Evolutionary conservation across 2,888 invertebrate genomes (phyloP), one percentile per base, ranked within the genome.

Genomic region (Metopia argyrocephala): DNA sequence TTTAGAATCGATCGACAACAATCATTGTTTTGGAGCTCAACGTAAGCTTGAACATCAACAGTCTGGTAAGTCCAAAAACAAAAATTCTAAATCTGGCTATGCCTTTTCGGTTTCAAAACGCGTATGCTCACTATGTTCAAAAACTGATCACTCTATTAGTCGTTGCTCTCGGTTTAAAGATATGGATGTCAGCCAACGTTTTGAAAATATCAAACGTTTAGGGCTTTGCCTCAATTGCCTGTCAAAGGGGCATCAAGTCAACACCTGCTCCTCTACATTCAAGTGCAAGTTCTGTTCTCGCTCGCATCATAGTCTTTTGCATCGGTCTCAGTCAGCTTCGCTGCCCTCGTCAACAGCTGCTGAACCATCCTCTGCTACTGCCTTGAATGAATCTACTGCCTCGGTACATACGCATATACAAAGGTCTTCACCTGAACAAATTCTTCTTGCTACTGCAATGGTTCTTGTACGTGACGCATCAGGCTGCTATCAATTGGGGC

Each of bases 401-500:
- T 25, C 56, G n/a, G 56, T 70, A 12, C 73, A 79, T 66, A 66
- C 76, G 2, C 76, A 79, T 38, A 46, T 79, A 38, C n/a, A 75
- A 9, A 65, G 65, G 31, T 74, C 65, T 7, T 68, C 76, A 20
- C 27, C n/a, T 6, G 64, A 71, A 45, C 46, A 70, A 9, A 45
- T 83, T 0, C 68, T 84, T 15, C 66, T 83, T 12, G 82, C 79
- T n/a, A 84, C 81, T 5, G 82, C 84, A 12, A 21, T 79, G 54
- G 75, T 83, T 28, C 25, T 75, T 1, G 78, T 83, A 21, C 71
- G 70, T 4, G 73, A 83, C 52, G 54, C 68, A 6, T 21, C 56
- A 18, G 76, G 73, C 9, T 27, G 28, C 3, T 68, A 73, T 28
- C 46, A 78, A n/a, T 28, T 79, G 21, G 78, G 80, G 46, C 52